A percentile compares a stretch with the other conserved stretches of the same genome.
These are phyloP conservation scores for Orthosia incerta DNA, from an alignment of 2,888 invertebrate species.

Conservation along the genomic window DNA sequence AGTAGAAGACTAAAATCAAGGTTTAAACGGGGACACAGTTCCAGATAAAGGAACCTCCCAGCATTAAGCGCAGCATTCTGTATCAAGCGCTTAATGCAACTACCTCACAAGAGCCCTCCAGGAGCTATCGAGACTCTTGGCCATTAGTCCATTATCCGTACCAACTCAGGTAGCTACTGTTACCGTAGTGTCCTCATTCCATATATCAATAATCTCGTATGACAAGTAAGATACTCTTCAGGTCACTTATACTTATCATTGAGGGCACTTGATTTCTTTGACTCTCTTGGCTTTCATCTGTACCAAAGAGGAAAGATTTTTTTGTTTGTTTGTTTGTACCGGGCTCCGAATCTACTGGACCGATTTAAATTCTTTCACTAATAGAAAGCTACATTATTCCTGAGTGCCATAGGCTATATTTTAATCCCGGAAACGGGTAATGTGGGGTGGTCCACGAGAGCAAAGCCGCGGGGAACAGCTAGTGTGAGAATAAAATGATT, in stretches of 20 bases:
- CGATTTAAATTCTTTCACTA: too few species aligned
- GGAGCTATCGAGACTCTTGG: slow-evolving; percentile 5
- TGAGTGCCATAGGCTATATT: too few species aligned
- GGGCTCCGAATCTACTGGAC: too few species aligned
- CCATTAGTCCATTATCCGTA: slow-evolving; percentile 38
- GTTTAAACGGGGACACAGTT: background rate
- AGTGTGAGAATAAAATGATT: too few species aligned
- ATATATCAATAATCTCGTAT: slow-evolving; percentile 3
- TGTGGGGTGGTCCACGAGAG: too few species aligned
- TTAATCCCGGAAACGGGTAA: too few species aligned
- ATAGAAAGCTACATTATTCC: too few species aligned
- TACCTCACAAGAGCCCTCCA: slow-evolving; percentile 31
- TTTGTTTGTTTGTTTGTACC: too few species aligned
- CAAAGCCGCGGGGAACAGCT: too few species aligned
- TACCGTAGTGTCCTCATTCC: slow-evolving; percentile 6
- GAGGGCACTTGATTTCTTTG: background rate
- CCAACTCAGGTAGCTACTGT: background rate
- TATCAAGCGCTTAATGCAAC: slow-evolving; percentile 20
- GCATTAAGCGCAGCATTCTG: background rate
- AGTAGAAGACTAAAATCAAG: background rate
- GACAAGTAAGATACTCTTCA: background rate
- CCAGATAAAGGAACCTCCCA: background rate
- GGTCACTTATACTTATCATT: background rate
- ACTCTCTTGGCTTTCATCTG: background rate
- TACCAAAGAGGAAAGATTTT: too few species aligned